Conservation (phyloP, 2,888 invertebrate species). For the Eupeodes luniger region DNA sequence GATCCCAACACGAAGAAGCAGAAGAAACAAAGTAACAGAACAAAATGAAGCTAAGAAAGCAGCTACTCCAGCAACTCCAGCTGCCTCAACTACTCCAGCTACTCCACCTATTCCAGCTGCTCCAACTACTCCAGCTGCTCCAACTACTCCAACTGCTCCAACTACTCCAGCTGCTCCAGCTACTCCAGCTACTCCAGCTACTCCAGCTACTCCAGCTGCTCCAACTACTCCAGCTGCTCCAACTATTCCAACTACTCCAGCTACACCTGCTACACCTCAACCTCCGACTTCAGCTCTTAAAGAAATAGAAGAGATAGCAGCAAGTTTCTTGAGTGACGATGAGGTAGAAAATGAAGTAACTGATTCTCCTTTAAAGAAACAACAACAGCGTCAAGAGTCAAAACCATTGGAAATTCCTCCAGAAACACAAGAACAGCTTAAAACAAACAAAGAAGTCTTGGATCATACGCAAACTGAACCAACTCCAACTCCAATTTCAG, state of each 20-base stretch:
- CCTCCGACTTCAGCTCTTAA: conserved; percentile 53
- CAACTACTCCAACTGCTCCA: too few relatives aligned
- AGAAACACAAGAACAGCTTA: background rate
- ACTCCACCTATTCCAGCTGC: too few relatives aligned
- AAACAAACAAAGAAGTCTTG: conserved; percentile 1
- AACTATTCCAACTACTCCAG: too few relatives aligned
- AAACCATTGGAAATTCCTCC: background rate
- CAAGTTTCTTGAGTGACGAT: conserved; percentile 75
- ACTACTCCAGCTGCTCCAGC: too few relatives aligned
- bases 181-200: too few relatives aligned
- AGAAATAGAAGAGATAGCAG: conserved; percentile 77
- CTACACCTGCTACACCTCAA: too few relatives aligned
- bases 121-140: too few relatives aligned
- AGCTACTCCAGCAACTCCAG: conserved; percentile 19
- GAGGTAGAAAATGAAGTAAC: conserved; percentile 51
- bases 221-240: too few relatives aligned
- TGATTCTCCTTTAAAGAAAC: background rate
- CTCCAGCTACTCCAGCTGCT: too few relatives aligned
- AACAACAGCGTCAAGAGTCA: background rate
- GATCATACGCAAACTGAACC: background rate
- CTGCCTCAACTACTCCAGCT: background rate
- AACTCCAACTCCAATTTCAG: background rate
- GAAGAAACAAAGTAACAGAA: conserved; percentile 46
- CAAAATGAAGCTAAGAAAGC: conserved; percentile 10
- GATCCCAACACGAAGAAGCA: conserved; percentile 56